Conservation (phyloP, 2,888 invertebrate genomes). For the Tenthredo mesomela region DNA sequence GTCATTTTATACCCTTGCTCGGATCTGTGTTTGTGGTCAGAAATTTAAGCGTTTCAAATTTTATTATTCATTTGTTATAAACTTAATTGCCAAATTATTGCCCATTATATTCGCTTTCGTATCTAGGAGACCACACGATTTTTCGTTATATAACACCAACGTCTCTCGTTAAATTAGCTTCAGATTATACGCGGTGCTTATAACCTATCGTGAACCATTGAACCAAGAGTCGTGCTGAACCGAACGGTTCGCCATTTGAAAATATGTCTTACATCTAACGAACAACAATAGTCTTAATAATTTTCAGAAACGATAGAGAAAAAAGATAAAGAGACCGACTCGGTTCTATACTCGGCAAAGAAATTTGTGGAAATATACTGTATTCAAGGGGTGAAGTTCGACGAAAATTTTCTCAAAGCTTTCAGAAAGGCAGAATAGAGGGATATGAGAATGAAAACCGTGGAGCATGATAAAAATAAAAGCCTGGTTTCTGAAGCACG, state of each 20-base stretch:
- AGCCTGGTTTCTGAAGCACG: constrained; percentile 1
- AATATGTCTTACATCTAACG: background rate
- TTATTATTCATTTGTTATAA: constrained; percentile 30
- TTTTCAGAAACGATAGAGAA: background rate
- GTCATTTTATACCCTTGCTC: constrained; percentile 35
- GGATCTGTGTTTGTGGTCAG: background rate
- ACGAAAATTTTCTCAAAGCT: background rate
- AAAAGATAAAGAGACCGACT: background rate
- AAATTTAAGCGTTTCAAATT: constrained; percentile 2
- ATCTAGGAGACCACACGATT: constrained; percentile 8
- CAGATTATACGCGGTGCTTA: constrained; percentile 20
- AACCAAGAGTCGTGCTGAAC: constrained; percentile 1
- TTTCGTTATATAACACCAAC: constrained; percentile 29
- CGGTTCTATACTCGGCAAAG: background rate
- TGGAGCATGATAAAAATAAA: background rate
- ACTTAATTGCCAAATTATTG: constrained; percentile 30
- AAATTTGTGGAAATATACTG: background rate
- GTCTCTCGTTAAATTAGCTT: background rate
- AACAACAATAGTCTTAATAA: background rate
- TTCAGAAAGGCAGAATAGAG: constrained; percentile 1
- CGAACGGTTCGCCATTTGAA: background rate
- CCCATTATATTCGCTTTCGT: constrained; percentile 41
- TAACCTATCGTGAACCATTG: constrained; percentile 8
- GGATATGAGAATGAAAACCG: background rate
- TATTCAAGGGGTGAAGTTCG: background rate